phyloP scores from a whole-genome alignment of 2,113 vertebrate species.

The Cyprinodon variegatus region DNA sequence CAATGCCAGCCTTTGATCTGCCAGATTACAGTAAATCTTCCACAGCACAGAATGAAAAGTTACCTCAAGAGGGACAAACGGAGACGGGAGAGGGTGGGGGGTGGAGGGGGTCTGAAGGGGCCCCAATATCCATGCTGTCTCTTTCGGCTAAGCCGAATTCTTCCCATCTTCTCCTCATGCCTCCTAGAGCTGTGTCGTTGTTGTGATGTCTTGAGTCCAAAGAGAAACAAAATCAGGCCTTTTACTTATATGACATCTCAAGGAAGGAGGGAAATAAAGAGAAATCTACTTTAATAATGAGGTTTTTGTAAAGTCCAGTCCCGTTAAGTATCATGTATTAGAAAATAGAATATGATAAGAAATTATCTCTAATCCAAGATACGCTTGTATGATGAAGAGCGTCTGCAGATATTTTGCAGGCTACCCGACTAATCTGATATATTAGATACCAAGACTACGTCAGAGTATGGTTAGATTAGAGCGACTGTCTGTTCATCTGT shows the following conservation, averaged over 20 bases:
- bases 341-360: slow-evolving; percentile 32
- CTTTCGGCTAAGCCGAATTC: slow-evolving; percentile 65
- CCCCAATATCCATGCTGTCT: slow-evolving; percentile 52
- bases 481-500: slow-evolving; percentile 51
- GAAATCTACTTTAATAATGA: slow-evolving; percentile 31
- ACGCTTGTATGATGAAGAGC: slow-evolving; percentile 19
- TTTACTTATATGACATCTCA: slow-evolving; percentile 26
- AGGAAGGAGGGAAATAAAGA: neutral
- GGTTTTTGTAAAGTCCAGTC: slow-evolving; percentile 18
- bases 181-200: slow-evolving; percentile 64
- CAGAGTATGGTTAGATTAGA: slow-evolving; percentile 54
- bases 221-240: slow-evolving; percentile 60
- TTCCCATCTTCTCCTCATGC: slow-evolving; percentile 52
- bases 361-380: slow-evolving; percentile 36
- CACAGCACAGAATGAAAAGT: slow-evolving; percentile 72
- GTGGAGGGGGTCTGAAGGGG: slow-evolving; percentile 44
- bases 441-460: slow-evolving; percentile 40
- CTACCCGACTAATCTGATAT: slow-evolving; percentile 37
- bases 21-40: slow-evolving; percentile 83
- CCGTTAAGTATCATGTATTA: slow-evolving; percentile 9
- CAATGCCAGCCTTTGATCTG: slow-evolving; percentile 81
- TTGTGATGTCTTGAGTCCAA: slow-evolving; percentile 56
- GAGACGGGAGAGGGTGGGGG: slow-evolving; percentile 6
- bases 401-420: slow-evolving; percentile 18
- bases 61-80: slow-evolving; percentile 42